These are phyloP conservation scores for Hydroisotoma schaefferi DNA, from an alignment of 2,888 invertebrate species.

Conservation along the genomic window DNA sequence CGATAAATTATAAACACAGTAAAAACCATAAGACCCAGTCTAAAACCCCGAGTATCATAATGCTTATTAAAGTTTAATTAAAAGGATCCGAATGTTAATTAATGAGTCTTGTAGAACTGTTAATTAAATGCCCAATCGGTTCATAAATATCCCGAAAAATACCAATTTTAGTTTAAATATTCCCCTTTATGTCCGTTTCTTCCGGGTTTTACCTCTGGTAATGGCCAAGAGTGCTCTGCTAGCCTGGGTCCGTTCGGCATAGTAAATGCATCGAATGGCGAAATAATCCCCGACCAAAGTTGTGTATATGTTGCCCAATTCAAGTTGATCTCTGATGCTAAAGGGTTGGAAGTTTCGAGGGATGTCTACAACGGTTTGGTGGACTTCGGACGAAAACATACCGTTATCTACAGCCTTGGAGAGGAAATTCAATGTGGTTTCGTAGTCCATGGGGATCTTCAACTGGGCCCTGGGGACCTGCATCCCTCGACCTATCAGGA, in stretches of 20 bases:
- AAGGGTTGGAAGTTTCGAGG: slow-evolving; percentile 20
- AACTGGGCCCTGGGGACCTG: not conserved
- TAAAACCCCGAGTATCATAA: too few relatives aligned
- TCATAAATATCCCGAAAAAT: too few relatives aligned
- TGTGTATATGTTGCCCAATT: slow-evolving; percentile 46
- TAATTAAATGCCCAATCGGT: too few relatives aligned
- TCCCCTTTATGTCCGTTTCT: too few relatives aligned
- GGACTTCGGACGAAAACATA: slow-evolving; percentile 47
- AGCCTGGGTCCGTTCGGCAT: slow-evolving; percentile 40
- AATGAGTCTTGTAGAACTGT: too few relatives aligned
- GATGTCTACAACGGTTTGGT: slow-evolving; percentile 45
- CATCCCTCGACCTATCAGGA: slow-evolving; percentile 42
- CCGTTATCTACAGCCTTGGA: slow-evolving; percentile 43
- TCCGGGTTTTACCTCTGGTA: too few relatives aligned
- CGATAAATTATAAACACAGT: too few relatives aligned
- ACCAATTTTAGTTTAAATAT: too few relatives aligned
- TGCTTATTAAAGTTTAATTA: too few relatives aligned
- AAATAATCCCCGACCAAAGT: slow-evolving; percentile 48
- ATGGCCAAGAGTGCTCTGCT: slow-evolving; percentile 42
- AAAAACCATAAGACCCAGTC: too few relatives aligned
- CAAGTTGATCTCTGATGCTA: slow-evolving; percentile 22
- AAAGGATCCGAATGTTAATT: too few relatives aligned
- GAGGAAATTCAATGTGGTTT: slow-evolving; percentile 33
- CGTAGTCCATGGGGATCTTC: slow-evolving; percentile 13
- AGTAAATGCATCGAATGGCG: slow-evolving; percentile 45